A percentile compares a stretch with the other conserved stretches of the same genome.
Evolutionary conservation across 92 coral and sea anemone species (phyloP).

Genomic region (Porites rus): DNA sequence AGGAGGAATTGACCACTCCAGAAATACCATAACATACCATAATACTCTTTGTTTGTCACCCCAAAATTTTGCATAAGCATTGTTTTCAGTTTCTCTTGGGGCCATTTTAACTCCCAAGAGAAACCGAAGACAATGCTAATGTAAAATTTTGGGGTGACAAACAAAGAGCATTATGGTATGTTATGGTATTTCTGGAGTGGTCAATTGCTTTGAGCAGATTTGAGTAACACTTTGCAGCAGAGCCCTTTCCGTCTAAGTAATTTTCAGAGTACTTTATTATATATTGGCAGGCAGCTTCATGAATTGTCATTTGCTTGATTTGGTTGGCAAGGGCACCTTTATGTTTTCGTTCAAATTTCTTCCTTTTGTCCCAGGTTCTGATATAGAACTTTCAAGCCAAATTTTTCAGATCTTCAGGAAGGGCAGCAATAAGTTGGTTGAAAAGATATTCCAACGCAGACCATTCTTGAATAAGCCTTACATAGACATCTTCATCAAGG

Average conservation of each 20-base stretch:
- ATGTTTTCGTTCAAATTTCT: not conserved
- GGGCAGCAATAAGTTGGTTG: not conserved
- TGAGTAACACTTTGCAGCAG: not conserved
- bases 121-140: too few species aligned
- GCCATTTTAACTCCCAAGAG: too few species aligned
- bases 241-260: not conserved
- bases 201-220: constrained; percentile 1
- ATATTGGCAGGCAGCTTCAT: not conserved
- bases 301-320: not conserved
- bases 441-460: not conserved
- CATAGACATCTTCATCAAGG: constrained; percentile 4
- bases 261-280: not conserved
- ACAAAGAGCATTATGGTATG: too few species aligned
- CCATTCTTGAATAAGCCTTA: constrained; percentile 3
- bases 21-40: too few species aligned
- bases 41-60: too few species aligned
- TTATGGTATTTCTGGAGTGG: too few species aligned
- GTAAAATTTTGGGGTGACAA: too few species aligned
- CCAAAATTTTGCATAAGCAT: too few species aligned
- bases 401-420: constrained; percentile 8
- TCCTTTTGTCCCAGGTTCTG: not conserved
- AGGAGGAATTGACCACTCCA: too few species aligned
- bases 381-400: constrained; percentile 12
- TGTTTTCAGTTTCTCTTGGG: too few species aligned
- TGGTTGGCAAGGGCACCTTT: not conserved